Percentiles rank a stretch among this genome's conserved stretches.
Evolutionary conservation across 2,888 invertebrate genomes (phyloP).

Genomic region (Salticus scenicus): DNA sequence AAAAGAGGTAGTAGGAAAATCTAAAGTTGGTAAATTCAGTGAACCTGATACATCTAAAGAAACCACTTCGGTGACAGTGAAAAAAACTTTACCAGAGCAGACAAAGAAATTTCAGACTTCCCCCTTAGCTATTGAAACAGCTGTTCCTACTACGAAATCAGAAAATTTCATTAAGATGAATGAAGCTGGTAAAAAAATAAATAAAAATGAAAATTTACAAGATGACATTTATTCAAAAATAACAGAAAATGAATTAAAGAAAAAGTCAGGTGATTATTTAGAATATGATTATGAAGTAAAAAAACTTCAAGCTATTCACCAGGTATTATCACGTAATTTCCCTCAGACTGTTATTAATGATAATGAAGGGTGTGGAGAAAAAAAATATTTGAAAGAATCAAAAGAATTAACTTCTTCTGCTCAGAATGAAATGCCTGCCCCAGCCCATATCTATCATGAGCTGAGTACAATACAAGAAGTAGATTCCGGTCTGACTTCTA

Average conservation of each 20-base stretch:
- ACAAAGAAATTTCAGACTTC: no score
- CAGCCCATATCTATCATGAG: constrained; percentile 41
- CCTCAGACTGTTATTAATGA: background rate
- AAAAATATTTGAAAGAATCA: background rate
- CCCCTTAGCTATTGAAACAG: no score
- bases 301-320: background rate
- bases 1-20: background rate
- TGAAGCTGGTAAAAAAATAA: no score
- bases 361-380: background rate
- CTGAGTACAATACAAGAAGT: constrained; percentile 59
- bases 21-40: background rate
- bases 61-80: background rate
- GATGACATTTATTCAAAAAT: background rate
- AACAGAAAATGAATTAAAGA: background rate
- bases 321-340: background rate
- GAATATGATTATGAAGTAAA: background rate
- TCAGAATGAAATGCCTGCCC: background rate
- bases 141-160: no score
- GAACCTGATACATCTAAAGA: background rate
- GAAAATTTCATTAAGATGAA: no score
- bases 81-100: background rate
- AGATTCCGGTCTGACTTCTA: constrained; percentile 48
- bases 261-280: background rate
- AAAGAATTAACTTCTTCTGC: background rate
- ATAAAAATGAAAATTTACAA: background rate